Evolutionary conservation across 2,888 invertebrate genomes (phyloP), one percentile per base, ranked within the genome.

Genomic region (Troides helena): DNA sequence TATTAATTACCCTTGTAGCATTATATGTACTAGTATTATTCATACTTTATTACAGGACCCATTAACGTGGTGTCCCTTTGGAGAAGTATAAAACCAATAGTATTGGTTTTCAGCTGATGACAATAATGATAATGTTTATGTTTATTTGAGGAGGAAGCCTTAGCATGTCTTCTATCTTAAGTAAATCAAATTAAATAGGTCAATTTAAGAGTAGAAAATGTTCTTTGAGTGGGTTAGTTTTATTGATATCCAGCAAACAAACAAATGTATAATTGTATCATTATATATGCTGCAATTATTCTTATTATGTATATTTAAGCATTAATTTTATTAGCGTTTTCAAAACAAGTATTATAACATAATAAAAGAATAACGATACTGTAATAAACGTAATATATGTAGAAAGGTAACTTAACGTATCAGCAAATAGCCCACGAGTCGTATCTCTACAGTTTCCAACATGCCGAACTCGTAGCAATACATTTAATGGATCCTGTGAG

Each of bases 401-500:
- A 50, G 18, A 50, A 58, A 68, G 25, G 36, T 43, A 23, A 56
- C 50, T 60, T 60, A 68, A 60, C 64, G 39, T 50, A 39, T 39
- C 39, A 23, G 68, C 56, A 65, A 65, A 61, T 53, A 18, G n/a
- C 71, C 57, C 77, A 70, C 69, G 70, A 72, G 74, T 72, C 73
- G 70, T 74, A 72, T 83, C 79, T 89, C 89, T 85, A 86, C 74
- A 79, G 69, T 77, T 76, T 74, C 80, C 72, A 80, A 79, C 84
- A 77, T 78, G 79, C 80, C 77, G 80, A 77, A 78, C 80, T 80
- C 77, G 80, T 77, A 85, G 88, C 88, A 90, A 90, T 90, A 90
- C 89, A 89, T 89, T 89, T 90, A 90, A 90, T 90, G 90, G 90
- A 90, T 89, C 88, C 89, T 88, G 88, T 86, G 89, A 89, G 90